Percentiles rank a stretch among this genome's conserved stretches.
Evolutionary conservation across 2,113 vertebrate species (phyloP).

Genomic region (Puffinus mauretanicus): DNA sequence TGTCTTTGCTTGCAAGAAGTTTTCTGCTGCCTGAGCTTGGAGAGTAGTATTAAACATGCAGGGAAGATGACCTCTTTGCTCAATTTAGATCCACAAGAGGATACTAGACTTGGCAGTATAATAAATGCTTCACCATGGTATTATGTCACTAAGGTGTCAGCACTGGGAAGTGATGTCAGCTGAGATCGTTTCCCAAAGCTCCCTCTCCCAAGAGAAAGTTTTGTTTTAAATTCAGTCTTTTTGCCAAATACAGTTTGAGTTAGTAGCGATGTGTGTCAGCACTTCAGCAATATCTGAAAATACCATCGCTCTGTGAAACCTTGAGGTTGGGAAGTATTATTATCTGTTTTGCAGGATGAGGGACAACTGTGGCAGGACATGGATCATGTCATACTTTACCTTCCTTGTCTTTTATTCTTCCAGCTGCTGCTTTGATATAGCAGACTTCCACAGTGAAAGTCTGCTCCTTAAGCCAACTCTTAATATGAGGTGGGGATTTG

Average conservation of each 20-base stretch:
- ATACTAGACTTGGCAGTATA: background rate
- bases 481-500: background rate
- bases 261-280: background rate
- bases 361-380: background rate
- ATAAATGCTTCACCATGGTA: background rate
- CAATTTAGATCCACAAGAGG: background rate
- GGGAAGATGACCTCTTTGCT: background rate
- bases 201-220: background rate
- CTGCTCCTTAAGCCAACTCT: background rate
- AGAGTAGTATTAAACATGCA: background rate
- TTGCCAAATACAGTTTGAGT: background rate
- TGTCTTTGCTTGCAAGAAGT: background rate
- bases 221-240: background rate
- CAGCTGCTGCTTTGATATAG: background rate
- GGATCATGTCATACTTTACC: background rate
- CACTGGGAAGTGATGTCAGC: background rate
- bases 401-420: background rate
- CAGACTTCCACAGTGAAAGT: background rate
- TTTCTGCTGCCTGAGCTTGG: background rate
- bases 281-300: background rate
- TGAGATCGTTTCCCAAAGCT: background rate
- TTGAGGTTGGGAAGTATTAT: background rate
- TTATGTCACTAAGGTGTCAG: background rate
- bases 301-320: fast-evolving
- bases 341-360: background rate